phyloP scores from a whole-genome alignment of 2,113 vertebrate species.

The Odocoileus hemionus region DNA sequence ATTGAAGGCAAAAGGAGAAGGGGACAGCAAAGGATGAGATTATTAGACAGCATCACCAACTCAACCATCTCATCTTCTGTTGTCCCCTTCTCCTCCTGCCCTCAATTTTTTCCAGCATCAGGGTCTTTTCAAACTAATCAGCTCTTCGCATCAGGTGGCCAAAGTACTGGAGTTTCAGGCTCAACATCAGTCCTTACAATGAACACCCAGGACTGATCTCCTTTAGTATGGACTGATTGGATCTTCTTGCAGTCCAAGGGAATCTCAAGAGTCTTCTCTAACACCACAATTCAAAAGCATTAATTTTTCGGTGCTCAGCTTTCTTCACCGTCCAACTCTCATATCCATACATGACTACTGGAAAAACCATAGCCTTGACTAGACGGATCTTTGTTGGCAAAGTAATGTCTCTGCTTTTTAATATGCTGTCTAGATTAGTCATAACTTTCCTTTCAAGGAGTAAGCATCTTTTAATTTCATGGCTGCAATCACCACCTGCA shows the following conservation, averaged over 20 bases:
- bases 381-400: background rate
- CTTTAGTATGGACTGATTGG: background rate
- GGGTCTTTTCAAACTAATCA: background rate
- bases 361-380: background rate
- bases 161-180: background rate
- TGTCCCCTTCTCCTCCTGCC: background rate
- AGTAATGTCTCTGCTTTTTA: background rate
- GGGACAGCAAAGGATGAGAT: background rate
- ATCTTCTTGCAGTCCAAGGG: background rate
- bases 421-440: background rate
- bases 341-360: background rate
- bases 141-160: background rate
- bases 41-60: background rate
- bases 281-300: background rate
- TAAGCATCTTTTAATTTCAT: background rate
- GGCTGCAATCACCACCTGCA: background rate
- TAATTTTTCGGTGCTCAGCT: accelerated
- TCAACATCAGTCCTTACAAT: background rate
- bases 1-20: background rate
- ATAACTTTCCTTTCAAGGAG: background rate
- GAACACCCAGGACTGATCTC: background rate
- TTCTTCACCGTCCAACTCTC: background rate
- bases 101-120: background rate
- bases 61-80: background rate
- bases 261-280: background rate